These are phyloP conservation scores for Mnemiopsis leidyi DNA, from an alignment of 37 sponge, comb jelly and placozoan species.

Conservation along the genomic window DNA sequence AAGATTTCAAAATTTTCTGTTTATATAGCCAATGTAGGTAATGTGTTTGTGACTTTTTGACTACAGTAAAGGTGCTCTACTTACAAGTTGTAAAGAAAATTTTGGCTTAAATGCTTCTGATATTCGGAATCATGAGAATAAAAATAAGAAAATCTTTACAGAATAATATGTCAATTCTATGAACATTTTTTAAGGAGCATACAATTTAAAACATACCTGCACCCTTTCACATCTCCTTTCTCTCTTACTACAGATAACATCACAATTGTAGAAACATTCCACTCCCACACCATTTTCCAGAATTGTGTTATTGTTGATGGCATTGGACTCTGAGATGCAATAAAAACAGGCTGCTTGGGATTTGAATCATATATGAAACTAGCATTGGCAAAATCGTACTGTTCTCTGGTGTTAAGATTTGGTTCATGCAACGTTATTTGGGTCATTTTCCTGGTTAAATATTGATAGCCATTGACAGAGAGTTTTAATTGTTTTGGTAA, in stretches of 20 bases:
- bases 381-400: constrained; percentile 47
- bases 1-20: too few relatives aligned
- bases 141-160: too few relatives aligned
- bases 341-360: constrained; percentile 54
- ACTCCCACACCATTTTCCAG: constrained; percentile 59
- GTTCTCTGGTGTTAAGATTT: not conserved
- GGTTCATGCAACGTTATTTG: constrained; percentile 50
- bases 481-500: constrained; percentile 44
- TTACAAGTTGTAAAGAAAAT: too few relatives aligned
- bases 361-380: constrained; percentile 50
- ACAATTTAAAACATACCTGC: constrained; percentile 35
- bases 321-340: constrained; percentile 63
- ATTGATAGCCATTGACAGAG: constrained; percentile 61
- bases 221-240: constrained; percentile 61
- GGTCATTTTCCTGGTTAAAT: constrained; percentile 1
- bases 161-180: too few relatives aligned
- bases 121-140: too few relatives aligned
- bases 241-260: constrained; percentile 55
- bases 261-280: constrained; percentile 51
- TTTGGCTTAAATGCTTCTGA: too few relatives aligned
- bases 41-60: too few relatives aligned
- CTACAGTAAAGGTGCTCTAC: too few relatives aligned
- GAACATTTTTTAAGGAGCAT: too few relatives aligned
- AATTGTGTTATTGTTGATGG: constrained; percentile 54
- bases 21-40: too few relatives aligned